Conservation (phyloP, 1,140 invertebrate genomes). For the Bicyclus anynana region DNA sequence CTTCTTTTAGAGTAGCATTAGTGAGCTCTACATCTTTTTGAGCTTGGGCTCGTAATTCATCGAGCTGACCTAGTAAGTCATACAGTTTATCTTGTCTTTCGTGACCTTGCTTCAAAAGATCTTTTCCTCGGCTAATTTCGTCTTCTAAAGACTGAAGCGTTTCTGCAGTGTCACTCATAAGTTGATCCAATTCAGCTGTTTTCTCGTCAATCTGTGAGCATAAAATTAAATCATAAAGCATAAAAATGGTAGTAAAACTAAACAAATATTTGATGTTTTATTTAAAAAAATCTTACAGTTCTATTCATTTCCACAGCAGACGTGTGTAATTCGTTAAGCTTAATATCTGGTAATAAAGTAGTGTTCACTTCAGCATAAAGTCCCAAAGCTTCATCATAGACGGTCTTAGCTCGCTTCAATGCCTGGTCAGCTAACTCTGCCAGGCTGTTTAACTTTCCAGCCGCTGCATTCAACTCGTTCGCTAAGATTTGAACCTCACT, state of each 20-base stretch:
- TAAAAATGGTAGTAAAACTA: too few species aligned
- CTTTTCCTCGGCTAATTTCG: conserved; percentile 42
- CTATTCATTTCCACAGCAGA: conserved; percentile 80
- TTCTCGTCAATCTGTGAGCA: conserved; percentile 54
- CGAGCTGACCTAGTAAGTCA: conserved; percentile 80
- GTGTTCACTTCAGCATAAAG: conserved; percentile 87
- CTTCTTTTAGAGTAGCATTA: conserved; percentile 91
- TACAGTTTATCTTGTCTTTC: conserved; percentile 80
- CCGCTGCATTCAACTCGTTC: conserved; percentile 78
- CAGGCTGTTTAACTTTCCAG: conserved; percentile 83
- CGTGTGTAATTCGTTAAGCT: conserved; percentile 83
- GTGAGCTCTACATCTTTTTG: conserved; percentile 89
- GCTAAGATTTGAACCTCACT: conserved; percentile 80
- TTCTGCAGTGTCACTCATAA: conserved; percentile 63
- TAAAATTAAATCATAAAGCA: neutral
- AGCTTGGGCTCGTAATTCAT: conserved; percentile 84
- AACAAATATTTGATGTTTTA: neutral
- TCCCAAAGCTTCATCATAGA: conserved; percentile 88
- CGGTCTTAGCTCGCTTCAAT: conserved; percentile 82
- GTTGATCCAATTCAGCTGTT: conserved; percentile 55
- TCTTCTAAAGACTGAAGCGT: conserved; percentile 48
- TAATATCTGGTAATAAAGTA: conserved; percentile 85
- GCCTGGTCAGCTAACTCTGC: conserved; percentile 84
- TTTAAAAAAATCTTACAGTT: conserved; percentile 68
- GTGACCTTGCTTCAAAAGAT: conserved; percentile 82